Conservation (phyloP, 2,113 vertebrate genomes). For the Lichenostomus cassidix region DNA sequence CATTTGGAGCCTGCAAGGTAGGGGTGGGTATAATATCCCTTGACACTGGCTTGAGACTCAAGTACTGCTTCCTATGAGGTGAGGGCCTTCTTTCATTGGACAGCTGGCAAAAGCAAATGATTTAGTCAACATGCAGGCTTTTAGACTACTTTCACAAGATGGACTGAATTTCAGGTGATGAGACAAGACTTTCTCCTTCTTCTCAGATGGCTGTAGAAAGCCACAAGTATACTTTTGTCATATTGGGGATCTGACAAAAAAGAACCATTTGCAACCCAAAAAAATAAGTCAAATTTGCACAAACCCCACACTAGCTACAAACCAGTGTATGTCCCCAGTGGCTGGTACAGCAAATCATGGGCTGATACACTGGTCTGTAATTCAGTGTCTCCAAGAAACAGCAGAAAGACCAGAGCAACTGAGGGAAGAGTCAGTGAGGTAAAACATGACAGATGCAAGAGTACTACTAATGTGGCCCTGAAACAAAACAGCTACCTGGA, state of each 20-base stretch:
- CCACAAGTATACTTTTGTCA: not conserved
- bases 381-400: slow-evolving; percentile 28
- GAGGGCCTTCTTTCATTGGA: not conserved
- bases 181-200: not conserved
- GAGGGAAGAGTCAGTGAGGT: slow-evolving; percentile 28
- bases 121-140: not conserved
- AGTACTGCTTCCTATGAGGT: not conserved
- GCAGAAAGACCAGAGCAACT: not conserved
- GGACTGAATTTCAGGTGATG: not conserved
- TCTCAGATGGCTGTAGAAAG: not conserved
- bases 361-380: not conserved
- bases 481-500: slow-evolving; percentile 55
- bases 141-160: not conserved
- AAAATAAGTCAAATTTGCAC: not conserved
- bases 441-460: slow-evolving; percentile 37
- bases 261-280: not conserved
- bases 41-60: not conserved
- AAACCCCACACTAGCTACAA: not conserved
- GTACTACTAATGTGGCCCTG: slow-evolving; percentile 20
- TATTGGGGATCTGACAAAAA: not conserved
- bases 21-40: not conserved
- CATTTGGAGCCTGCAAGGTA: not conserved
- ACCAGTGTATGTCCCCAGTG: not conserved
- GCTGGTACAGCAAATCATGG: not conserved
- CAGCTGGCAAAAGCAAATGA: not conserved